phyloP scores from a whole-genome alignment of 92 coral and sea anemone species.

The Scolanthus callimorphus region DNA sequence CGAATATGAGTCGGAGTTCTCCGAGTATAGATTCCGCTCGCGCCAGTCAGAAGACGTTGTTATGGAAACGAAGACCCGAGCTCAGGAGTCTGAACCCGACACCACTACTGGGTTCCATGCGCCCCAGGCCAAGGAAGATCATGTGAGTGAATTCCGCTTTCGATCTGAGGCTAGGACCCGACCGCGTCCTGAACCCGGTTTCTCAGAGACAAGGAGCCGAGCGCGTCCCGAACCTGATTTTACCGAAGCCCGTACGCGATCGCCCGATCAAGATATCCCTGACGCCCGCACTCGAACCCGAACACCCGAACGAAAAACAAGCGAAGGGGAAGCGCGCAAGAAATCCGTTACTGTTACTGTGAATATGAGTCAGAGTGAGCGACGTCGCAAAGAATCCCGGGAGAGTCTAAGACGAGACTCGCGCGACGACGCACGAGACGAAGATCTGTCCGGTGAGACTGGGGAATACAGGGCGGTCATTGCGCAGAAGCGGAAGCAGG shows the following conservation, averaged over 20 bases:
- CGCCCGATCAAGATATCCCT: too few relatives aligned
- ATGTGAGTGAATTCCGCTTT: too few relatives aligned
- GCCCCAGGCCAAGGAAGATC: too few relatives aligned
- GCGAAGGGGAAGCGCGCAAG: background rate
- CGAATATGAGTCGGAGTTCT: background rate
- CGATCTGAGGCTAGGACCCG: too few relatives aligned
- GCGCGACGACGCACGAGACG: background rate
- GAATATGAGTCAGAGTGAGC: background rate
- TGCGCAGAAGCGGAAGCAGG: slow-evolving; percentile 71
- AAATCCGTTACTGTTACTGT: background rate
- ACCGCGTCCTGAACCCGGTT: too few relatives aligned
- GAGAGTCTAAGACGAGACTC: background rate
- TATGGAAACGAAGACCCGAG: background rate
- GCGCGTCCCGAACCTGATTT: too few relatives aligned
- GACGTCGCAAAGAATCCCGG: background rate
- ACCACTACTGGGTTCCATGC: background rate
- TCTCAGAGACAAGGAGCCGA: too few relatives aligned
- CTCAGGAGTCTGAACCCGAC: background rate
- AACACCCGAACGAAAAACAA: too few relatives aligned
- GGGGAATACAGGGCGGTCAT: slow-evolving; percentile 25
- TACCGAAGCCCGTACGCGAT: too few relatives aligned
- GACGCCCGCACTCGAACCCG: too few relatives aligned
- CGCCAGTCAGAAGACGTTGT: background rate
- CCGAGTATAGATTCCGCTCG: background rate
- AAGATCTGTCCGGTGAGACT: background rate